These are phyloP conservation scores for Colossoma macropomum DNA, from an alignment of 2,113 vertebrate genomes.

Conservation along the genomic window DNA sequence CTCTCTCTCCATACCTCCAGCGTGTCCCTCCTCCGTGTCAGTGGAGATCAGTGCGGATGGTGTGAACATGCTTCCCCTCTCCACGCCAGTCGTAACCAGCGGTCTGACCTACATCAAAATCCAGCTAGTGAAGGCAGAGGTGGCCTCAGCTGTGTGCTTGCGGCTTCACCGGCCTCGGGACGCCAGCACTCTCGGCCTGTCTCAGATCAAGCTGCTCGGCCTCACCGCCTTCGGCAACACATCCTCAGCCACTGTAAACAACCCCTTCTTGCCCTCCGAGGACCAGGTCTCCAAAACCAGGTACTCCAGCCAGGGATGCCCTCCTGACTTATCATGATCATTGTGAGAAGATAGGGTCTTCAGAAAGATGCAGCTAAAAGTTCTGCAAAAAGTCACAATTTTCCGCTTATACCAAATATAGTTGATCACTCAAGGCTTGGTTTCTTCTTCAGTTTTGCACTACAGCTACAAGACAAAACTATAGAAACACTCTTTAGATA, in stretches of 20 bases:
- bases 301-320: constrained; percentile 63
- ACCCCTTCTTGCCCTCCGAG: constrained; percentile 97
- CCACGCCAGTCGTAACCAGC: constrained; percentile 94
- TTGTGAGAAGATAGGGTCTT: too few species aligned
- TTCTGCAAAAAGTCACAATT: too few species aligned
- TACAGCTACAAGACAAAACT: too few species aligned
- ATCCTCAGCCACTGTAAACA: constrained; percentile 96
- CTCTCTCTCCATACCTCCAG: constrained; percentile 68
- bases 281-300: constrained; percentile 99
- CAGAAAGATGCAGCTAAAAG: too few species aligned
- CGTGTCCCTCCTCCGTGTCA: constrained; percentile 96
- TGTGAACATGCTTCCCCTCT: constrained; percentile 96
- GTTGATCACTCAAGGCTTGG: too few species aligned
- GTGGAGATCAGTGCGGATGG: constrained; percentile 98
- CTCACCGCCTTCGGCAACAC: constrained; percentile 97
- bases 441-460: too few species aligned
- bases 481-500: too few species aligned
- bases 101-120: constrained; percentile 99
- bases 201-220: constrained; percentile 95
- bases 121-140: constrained; percentile 96
- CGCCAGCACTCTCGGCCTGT: constrained; percentile 94
- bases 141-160: constrained; percentile 95
- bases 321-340: background rate
- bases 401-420: too few species aligned
- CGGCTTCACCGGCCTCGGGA: constrained; percentile 94